Evolutionary conservation across 2,888 invertebrate species (phyloP), one percentile per base, ranked within the genome.

Genomic region (Acanthacorydalis orientalis): DNA sequence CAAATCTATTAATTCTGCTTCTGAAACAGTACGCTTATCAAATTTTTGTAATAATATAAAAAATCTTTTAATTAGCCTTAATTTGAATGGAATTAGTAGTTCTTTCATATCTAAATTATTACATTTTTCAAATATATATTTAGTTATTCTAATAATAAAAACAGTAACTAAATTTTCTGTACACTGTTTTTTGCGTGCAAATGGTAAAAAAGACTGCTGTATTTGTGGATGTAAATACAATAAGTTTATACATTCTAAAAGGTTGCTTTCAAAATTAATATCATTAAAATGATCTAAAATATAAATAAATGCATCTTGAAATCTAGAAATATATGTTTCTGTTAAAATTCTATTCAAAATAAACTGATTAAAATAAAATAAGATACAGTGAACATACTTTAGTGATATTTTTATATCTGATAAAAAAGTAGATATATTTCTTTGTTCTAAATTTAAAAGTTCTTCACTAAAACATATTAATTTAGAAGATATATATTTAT

Each of bases 21-120:
- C 62, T 53, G 64, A 62, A 52, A 65, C 65, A 44, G 59, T 60
- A 56, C 64, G 66, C 51, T 63, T 66, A 43, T 56, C 49, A 15
- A 70, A 64, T 60, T 73, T 74, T 49, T 65, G 63, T 35, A 75
- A 62, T 1, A 68, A 64, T 55, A 64, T 66, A 2, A 63, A 58
- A 7, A 77, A 59, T 53, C 70, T 65, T 48, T 57, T 57, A 42
- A 70, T 65, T 51, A 77, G 69, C 58, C 76, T 78, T 49, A 69
- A 65, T 55, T 69, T 70, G 53, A 71, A 78, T 2, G 71, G 66
- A 46, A 64, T 64, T 14, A 77, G 58, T 50, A 71, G 56, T 43
- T 57, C 12, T 16, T 54, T 50, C n/a, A 60, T 48, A 16, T 54
- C 49, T 41, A 47, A 45, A 11, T 51, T 23, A 31, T 48, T 46